Conservation (phyloP, 2,888 invertebrate species). For the Stenolophus ochropezus region DNA sequence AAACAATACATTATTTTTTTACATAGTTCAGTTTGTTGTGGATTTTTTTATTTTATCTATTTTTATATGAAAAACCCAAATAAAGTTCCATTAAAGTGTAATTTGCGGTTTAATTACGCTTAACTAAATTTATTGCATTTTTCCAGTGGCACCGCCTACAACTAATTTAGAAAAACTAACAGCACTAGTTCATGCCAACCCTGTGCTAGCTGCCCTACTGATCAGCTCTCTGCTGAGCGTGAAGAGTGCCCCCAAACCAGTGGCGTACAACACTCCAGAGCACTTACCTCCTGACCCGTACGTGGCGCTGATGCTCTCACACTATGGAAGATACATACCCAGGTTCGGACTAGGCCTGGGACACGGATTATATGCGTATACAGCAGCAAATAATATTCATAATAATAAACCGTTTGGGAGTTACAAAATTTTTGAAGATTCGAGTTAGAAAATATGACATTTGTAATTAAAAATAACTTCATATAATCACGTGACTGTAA, state of each 20-base stretch:
- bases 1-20: not conserved
- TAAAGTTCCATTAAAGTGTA: not conserved
- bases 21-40: not conserved
- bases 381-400: constrained; percentile 80
- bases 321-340: constrained; percentile 79
- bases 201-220: constrained; percentile 68
- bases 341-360: constrained; percentile 67
- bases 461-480: not conserved
- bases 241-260: constrained; percentile 63
- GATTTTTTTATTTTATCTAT: not conserved
- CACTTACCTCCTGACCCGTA: constrained; percentile 78
- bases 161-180: constrained; percentile 46
- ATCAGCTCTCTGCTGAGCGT: constrained; percentile 67
- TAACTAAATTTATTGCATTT: constrained; percentile 25
- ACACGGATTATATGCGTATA: constrained; percentile 77
- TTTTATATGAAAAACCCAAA: not conserved
- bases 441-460: constrained; percentile 17
- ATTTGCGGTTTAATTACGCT: constrained; percentile 13
- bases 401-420: constrained; percentile 80
- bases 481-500: not conserved
- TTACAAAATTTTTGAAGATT: constrained; percentile 75
- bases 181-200: constrained; percentile 65
- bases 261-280: constrained; percentile 75
- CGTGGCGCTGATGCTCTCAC: constrained; percentile 78
- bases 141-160: not conserved